These are phyloP conservation scores for Anser brachyrhynchus DNA, from an alignment of 2,113 vertebrate species.

Conservation along the genomic window DNA sequence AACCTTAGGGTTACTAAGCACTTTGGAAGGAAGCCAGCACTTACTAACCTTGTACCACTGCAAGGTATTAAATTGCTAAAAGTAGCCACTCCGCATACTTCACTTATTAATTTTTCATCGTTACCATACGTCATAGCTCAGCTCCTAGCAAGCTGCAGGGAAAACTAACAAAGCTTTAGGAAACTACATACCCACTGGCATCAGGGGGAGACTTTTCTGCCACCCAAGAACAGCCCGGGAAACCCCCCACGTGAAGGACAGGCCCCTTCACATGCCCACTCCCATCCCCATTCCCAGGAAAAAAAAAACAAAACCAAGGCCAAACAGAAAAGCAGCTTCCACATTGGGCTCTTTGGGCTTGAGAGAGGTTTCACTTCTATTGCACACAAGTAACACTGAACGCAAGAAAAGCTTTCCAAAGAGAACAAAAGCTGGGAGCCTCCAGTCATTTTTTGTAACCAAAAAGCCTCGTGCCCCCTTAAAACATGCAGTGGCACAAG, in stretches of 20 bases:
- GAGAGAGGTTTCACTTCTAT: neutral
- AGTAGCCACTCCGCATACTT: constrained; percentile 3
- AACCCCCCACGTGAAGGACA: neutral
- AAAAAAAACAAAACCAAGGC: neutral
- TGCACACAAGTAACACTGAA: neutral
- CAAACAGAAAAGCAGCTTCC: neutral
- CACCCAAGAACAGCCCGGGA: neutral
- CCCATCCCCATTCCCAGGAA: neutral
- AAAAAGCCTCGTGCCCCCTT: neutral
- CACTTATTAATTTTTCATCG: constrained; percentile 7
- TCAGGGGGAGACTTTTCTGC: neutral
- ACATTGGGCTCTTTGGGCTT: neutral
- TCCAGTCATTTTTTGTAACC: neutral
- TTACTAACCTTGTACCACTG: neutral
- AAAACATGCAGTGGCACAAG: neutral
- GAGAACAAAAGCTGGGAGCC: neutral
- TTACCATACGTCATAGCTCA: neutral
- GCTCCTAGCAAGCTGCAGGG: neutral
- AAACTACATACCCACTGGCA: neutral
- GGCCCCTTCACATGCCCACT: neutral
- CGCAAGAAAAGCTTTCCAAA: neutral
- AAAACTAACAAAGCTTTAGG: neutral
- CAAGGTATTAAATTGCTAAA: neutral
- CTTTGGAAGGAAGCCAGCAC: neutral
- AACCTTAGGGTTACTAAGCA: neutral